Evolutionary conservation across 2,113 vertebrate species (phyloP).

Genomic region (Phoxinus phoxinus): DNA sequence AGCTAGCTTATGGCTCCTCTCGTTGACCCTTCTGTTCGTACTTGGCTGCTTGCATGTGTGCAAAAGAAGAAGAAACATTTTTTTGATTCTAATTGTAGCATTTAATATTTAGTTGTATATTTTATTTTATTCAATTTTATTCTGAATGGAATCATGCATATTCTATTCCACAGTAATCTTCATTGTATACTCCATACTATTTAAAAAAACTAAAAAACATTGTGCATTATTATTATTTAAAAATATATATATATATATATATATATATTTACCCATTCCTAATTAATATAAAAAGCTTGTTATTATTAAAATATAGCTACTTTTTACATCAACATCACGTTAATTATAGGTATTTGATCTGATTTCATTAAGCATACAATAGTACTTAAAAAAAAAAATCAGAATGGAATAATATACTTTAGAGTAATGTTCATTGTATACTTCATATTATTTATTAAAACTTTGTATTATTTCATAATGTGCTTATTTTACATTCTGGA

Average conservation of each 20-base stretch:
- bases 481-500: neutral
- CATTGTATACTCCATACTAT: neutral
- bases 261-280: neutral
- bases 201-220: neutral
- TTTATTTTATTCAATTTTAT: neutral
- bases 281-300: neutral
- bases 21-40: neutral
- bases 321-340: neutral
- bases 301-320: neutral
- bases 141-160: neutral
- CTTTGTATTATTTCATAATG: neutral
- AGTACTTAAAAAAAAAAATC: too few relatives aligned
- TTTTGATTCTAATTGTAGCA: neutral
- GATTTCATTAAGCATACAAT: neutral
- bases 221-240: neutral
- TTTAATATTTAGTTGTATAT: neutral
- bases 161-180: neutral
- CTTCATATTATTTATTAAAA: neutral
- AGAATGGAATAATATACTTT: neutral
- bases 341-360: neutral
- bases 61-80: neutral
- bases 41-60: conserved; percentile 24
- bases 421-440: too few relatives aligned
- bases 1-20: conserved; percentile 17
- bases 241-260: neutral